Evolutionary conservation across 1,140 invertebrate genomes (phyloP).

Genomic region (Cydia pomonella): DNA sequence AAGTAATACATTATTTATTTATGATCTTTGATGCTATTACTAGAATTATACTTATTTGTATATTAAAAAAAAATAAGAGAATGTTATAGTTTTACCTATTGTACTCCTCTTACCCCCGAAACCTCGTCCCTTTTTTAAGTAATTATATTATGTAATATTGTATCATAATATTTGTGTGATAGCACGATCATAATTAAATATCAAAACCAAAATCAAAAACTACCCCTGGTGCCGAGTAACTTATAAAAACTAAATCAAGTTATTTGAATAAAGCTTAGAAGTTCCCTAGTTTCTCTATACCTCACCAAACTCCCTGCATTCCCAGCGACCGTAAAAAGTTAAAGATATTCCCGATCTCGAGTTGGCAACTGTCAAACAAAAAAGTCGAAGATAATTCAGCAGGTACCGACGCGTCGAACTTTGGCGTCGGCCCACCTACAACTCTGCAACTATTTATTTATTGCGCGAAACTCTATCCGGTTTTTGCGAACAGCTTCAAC

Average conservation of each 20-base stretch:
- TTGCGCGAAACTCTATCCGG: constrained; percentile 41
- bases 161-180: no score
- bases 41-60: no score
- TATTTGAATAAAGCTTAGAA: constrained; percentile 15
- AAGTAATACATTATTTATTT: no score
- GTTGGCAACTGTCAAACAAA: constrained; percentile 46
- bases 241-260: constrained; percentile 2
- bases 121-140: no score
- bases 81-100: no score
- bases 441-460: constrained; percentile 66
- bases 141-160: no score
- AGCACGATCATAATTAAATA: no score
- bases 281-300: not conserved
- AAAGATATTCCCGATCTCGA: constrained; percentile 15
- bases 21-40: no score
- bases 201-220: not conserved
- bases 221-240: not conserved
- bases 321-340: not conserved
- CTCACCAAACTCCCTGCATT: not conserved
- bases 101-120: no score
- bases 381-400: constrained; percentile 56
- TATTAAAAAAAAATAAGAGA: no score
- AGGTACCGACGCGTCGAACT: constrained; percentile 46
- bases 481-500: not conserved
- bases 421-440: constrained; percentile 48